Base-by-base conservation (phyloP, 2,797 vertebrate genomes). In the Falco concolor region DNA sequence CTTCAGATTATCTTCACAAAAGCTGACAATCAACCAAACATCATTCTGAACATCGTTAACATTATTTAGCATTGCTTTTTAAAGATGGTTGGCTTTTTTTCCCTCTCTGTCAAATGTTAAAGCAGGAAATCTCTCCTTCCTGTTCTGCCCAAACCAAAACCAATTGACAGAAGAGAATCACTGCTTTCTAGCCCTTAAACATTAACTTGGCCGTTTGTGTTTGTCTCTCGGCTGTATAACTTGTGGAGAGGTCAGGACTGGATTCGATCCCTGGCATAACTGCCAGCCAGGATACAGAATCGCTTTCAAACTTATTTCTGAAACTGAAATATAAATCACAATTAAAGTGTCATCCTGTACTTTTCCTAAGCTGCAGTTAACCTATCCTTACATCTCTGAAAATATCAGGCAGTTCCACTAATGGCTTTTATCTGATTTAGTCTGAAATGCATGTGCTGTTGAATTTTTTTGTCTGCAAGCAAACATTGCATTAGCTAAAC, bases 361-460 rank as follows among this genome's bases (percentile, higher is more conserved):
- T 76, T 82, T 60, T 80, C 61, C 70, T 38, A 80, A 80, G 38
- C 87, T 73, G 40, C 3, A 11, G 79, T 49, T 73, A 84, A 52
- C 61, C 47, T 82, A 72, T 59, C 73, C 30, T 30, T 30, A 8
- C 16, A 52, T 50, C 65, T 50, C 89, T 30, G 65, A 24, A 90
- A 94, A 93, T 12, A 59, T 23, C 93, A 53, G 42, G 34, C 49
- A 19, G 67, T 28, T 67, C 64, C 63, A 38, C 59, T 40, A 49
- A 34, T 15, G 15, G 25, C 44, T 24, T 56, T 87, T 81, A 63
- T 70, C 76, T 69, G 10, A 59, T 64, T 91, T 59, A 78, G 25
- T 27, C 77, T 38, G 45, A 79, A 76, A 34, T 0, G 1, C 13
- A 32, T 0, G 4, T 0, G 13, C 0, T 16, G 10, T 3, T 45